A percentile compares a stretch with the other conserved stretches of the same genome.
Conservation (phyloP, 1,140 invertebrate species). For the Lepidurus apus region DNA sequence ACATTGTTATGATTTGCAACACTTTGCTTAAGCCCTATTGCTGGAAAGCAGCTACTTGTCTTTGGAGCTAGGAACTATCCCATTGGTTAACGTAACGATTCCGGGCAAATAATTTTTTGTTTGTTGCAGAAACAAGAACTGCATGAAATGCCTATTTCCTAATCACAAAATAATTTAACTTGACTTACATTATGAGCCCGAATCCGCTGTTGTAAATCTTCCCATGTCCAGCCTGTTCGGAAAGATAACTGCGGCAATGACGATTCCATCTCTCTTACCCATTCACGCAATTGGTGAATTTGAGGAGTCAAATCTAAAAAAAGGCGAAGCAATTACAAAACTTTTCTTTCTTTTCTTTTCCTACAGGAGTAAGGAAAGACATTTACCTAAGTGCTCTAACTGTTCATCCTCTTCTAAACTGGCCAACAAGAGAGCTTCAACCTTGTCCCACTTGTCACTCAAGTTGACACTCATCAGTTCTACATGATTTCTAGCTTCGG, state of each 20-base stretch:
- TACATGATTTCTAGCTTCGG: slow-evolving; percentile 2
- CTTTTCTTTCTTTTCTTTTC: no score
- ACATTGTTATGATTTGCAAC: no score
- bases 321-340: not conserved
- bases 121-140: no score
- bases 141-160: no score
- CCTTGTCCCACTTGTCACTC: not conserved
- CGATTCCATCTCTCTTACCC: slow-evolving; percentile 1
- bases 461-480: not conserved
- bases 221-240: not conserved
- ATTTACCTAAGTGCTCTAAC: not conserved
- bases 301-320: not conserved
- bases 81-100: no score
- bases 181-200: not conserved
- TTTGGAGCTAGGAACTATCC: no score
- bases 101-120: no score
- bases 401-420: not conserved
- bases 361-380: no score
- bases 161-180: not conserved
- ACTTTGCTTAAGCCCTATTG: no score
- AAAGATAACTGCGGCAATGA: slow-evolving; percentile 12
- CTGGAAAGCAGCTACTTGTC: no score
- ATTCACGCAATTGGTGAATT: not conserved
- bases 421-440: not conserved
- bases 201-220: not conserved